Base-by-base conservation (phyloP, 1,140 invertebrate genomes). In the Drosophila arawakana region DNA sequence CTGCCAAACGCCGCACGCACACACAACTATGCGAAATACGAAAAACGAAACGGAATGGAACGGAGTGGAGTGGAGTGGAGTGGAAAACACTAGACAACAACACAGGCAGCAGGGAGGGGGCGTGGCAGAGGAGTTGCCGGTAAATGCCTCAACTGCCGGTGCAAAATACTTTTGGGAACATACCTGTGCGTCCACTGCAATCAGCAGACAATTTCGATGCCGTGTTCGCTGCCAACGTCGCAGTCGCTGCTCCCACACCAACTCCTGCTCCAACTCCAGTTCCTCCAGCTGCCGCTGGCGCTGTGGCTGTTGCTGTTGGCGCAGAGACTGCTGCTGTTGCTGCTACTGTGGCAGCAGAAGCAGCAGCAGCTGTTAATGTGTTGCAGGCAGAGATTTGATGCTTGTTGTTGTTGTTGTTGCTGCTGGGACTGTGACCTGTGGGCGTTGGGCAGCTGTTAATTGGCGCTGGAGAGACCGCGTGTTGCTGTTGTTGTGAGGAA, bases 141-240 rank as follows among this genome's bases (percentile, higher is more conserved):
- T 54, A 83, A 89, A 89, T 89, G 85, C 80, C 75, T 84, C 65
- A 73, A 88, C 84, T 89, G 75, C 85, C 84, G 81, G 84, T 82
- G 83, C 70, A 81, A 86, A 91, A 84, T 91, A 88, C 86, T 90
- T 91, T 90, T 91, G 88, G 88, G 81, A 90, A 91, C 90, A 84
- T 92, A 92, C 91, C 91, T 92, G 91, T 91, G 77, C 91, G 91
- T 90, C 91, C 91, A 83, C 86, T 92, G 75, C 91, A 92, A 75
- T 92, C 91, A 73, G 80, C 76, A 78, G 91, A 90, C 85, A 91
- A 78, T 82, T 91, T 90, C 70, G 90, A 80, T 89, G 84, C 74
- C 70, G 73, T 47, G 43, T 79, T 49, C 62, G 74, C 66, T 55
- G 70, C 57, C 47, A 71, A 34, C 72, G 68, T 60, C 54, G 72